phyloP scores from a whole-genome alignment of 2,888 invertebrate species.

The Tetheella fluctuosa region DNA sequence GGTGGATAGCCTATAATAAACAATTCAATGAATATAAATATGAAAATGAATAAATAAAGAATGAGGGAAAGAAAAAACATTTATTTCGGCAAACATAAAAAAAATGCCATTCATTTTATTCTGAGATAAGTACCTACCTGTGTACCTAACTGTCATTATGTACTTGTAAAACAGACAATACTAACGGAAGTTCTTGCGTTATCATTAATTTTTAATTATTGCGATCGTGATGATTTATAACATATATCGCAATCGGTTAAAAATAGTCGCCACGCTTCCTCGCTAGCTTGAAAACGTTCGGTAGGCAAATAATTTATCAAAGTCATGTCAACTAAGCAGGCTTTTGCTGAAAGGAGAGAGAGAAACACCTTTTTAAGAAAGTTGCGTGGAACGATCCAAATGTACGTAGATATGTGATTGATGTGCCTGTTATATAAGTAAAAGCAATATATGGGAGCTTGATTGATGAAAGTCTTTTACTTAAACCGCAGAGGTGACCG shows the following conservation, averaged over 20 bases:
- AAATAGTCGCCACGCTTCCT: slow-evolving; percentile 24
- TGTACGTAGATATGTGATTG: slow-evolving; percentile 45
- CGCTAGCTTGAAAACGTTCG: slow-evolving; percentile 37
- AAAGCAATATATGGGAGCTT: slow-evolving; percentile 25
- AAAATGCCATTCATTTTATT: too few relatives aligned
- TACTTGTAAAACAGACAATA: neutral
- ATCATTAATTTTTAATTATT: neutral
- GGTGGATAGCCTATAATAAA: too few relatives aligned
- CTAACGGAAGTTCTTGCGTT: too few relatives aligned
- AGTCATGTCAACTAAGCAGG: slow-evolving; percentile 58
- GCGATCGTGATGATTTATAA: slow-evolving; percentile 15
- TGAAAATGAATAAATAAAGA: too few relatives aligned
- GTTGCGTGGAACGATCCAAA: slow-evolving; percentile 52
- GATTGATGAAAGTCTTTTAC: slow-evolving; percentile 46
- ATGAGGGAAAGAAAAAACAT: too few relatives aligned
- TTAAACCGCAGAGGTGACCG: slow-evolving; percentile 39
- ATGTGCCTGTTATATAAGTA: slow-evolving; percentile 37
- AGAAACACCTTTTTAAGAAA: slow-evolving; percentile 61
- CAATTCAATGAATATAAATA: too few relatives aligned
- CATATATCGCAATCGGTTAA: slow-evolving; percentile 21
- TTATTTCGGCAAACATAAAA: too few relatives aligned
- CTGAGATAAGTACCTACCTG: too few relatives aligned
- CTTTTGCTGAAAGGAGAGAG: slow-evolving; percentile 44
- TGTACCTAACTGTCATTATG: too few relatives aligned
- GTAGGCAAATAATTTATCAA: slow-evolving; percentile 68